A percentile compares a stretch with the other conserved stretches of the same genome.
Conservation (phyloP, 2,888 invertebrate species). For the Drosophila imparisetae region DNA sequence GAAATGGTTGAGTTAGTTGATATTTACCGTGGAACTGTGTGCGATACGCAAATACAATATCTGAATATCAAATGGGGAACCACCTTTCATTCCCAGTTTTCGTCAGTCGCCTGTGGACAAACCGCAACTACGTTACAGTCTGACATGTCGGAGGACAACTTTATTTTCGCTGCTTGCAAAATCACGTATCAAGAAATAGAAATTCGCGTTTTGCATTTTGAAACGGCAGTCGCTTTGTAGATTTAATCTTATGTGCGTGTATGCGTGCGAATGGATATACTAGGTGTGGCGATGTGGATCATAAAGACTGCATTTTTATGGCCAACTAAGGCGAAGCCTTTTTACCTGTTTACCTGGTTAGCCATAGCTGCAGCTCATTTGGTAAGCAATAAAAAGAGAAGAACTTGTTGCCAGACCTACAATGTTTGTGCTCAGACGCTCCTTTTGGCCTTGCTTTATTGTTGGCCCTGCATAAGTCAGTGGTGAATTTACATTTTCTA, state of each 20-base stretch:
- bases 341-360: constrained; percentile 4
- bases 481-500: constrained; percentile 70
- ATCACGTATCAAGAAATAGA: constrained; percentile 79
- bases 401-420: constrained; percentile 64
- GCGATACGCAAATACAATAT: constrained; percentile 65
- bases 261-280: not conserved
- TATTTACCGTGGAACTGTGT: constrained; percentile 47
- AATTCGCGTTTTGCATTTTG: constrained; percentile 62
- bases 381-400: constrained; percentile 71
- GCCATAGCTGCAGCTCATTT: constrained; percentile 62
- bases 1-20: constrained; percentile 4
- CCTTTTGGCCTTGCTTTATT: constrained; percentile 32
- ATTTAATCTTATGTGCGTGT: constrained; percentile 50
- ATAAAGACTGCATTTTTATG: constrained; percentile 69
- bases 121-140: constrained; percentile 41
- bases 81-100: constrained; percentile 1
- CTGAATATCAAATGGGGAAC: constrained; percentile 58
- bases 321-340: constrained; percentile 39
- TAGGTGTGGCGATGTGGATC: constrained; percentile 15
- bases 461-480: constrained; percentile 58
- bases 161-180: constrained; percentile 64
- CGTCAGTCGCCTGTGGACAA: constrained; percentile 42
- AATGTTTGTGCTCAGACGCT: constrained; percentile 59
- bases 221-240: constrained; percentile 40
- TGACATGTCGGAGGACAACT: constrained; percentile 54